These are phyloP conservation scores for Hippasteria phrygiana DNA, from an alignment of 53 echinoderm and acorn worm genomes.

Conservation along the genomic window DNA sequence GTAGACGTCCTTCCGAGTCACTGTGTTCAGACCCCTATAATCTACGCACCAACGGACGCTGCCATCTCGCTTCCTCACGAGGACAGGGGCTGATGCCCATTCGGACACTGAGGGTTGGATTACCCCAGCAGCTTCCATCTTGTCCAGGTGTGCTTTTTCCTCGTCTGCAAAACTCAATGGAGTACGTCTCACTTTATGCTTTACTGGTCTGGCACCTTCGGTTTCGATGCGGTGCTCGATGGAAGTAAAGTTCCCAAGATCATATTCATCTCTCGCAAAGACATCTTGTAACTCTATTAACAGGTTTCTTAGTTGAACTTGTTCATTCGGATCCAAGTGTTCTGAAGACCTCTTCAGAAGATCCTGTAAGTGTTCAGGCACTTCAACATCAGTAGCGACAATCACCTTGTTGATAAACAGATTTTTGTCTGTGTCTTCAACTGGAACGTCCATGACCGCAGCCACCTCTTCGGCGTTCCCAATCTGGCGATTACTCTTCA, in stretches of 20 bases:
- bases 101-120: slow-evolving; percentile 38
- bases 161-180: slow-evolving; percentile 51
- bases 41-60: slow-evolving; percentile 67
- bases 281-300: slow-evolving; percentile 45
- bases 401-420: slow-evolving; percentile 6
- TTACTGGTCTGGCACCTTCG: slow-evolving; percentile 46
- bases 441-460: slow-evolving; percentile 1
- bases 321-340: slow-evolving; percentile 11
- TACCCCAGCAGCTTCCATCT: slow-evolving; percentile 60
- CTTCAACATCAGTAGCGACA: slow-evolving; percentile 5
- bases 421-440: neutral
- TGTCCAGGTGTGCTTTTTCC: slow-evolving; percentile 56
- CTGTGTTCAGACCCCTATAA: slow-evolving; percentile 66
- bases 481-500: neutral
- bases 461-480: slow-evolving; percentile 50
- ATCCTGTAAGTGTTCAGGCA: slow-evolving; percentile 50
- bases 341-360: slow-evolving; percentile 8
- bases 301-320: neutral
- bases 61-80: slow-evolving; percentile 70
- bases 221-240: slow-evolving; percentile 57
- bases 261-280: slow-evolving; percentile 56
- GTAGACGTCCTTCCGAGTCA: slow-evolving; percentile 69
- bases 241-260: slow-evolving; percentile 49
- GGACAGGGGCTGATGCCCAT: slow-evolving; percentile 64
- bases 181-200: slow-evolving; percentile 33